A percentile compares a stretch with the other conserved stretches of the same genome.
These are phyloP conservation scores for Kryptolebias marmoratus DNA, from an alignment of 2,113 vertebrate genomes.

Conservation along the genomic window DNA sequence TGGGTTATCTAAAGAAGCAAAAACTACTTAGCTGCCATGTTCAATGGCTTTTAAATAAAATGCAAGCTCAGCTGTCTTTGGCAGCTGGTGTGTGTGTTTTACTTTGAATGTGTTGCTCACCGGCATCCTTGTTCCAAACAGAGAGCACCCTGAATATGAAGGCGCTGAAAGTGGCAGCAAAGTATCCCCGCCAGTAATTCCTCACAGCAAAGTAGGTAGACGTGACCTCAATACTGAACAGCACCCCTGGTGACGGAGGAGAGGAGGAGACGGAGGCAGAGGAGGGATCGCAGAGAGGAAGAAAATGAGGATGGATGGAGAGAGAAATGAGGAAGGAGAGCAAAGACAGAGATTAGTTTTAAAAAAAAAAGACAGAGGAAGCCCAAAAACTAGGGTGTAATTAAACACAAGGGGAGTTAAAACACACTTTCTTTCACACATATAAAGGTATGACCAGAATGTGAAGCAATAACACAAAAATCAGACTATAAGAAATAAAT, in stretches of 20 bases:
- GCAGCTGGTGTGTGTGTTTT: conserved; percentile 30
- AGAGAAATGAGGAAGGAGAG: conserved; percentile 5
- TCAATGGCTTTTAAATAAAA: conserved; percentile 37
- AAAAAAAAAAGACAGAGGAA: conserved; percentile 54
- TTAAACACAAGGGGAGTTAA: conserved; percentile 65
- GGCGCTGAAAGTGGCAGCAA: conserved; percentile 97
- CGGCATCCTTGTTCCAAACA: conserved; percentile 98
- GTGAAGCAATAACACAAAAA: conserved; percentile 44
- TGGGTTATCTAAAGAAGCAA: conserved; percentile 52
- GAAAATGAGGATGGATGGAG: conserved; percentile 37
- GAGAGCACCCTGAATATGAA: conserved; percentile 98
- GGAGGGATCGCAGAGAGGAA: conserved; percentile 25
- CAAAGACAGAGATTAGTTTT: conserved; percentile 34
- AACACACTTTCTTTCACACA: conserved; percentile 22
- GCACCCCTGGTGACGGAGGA: conserved; percentile 68
- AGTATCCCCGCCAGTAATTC: conserved; percentile 99
- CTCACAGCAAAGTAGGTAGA: conserved; percentile 98
- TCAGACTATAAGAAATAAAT: conserved; percentile 18
- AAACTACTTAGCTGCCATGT: conserved; percentile 41
- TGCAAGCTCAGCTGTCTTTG: conserved; percentile 49
- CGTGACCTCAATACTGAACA: conserved; percentile 97
- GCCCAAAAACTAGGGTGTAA: conserved; percentile 67
- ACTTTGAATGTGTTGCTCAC: conserved; percentile 69
- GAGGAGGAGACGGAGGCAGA: conserved; percentile 21
- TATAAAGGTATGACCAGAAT: conserved; percentile 29